phyloP scores from a whole-genome alignment of 2,113 vertebrate genomes.

The Spermophilus dauricus region DNA sequence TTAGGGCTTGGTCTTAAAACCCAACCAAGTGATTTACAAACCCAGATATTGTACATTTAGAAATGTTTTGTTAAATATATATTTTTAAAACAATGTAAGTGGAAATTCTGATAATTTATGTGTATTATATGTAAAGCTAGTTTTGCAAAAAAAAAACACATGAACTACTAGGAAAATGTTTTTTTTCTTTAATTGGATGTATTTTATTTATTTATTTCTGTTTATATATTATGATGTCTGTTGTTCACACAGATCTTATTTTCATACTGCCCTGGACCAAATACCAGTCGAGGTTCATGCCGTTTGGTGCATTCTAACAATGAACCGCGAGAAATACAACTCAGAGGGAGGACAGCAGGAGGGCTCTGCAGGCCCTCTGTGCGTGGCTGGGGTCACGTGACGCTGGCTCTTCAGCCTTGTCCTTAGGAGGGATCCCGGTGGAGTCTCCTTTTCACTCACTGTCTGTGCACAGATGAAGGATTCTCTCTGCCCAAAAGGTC shows the following conservation, averaged over 20 bases:
- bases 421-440: slow-evolving; percentile 46
- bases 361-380: slow-evolving; percentile 52
- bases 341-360: slow-evolving; percentile 54
- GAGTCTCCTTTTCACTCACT: slow-evolving; percentile 72
- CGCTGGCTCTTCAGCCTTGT: slow-evolving; percentile 60
- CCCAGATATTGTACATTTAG: slow-evolving; percentile 83
- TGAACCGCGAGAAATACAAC: slow-evolving; percentile 66
- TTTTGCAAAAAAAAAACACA: slow-evolving; percentile 80
- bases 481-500: slow-evolving; percentile 47
- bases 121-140: slow-evolving; percentile 90
- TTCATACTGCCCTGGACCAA: slow-evolving; percentile 86
- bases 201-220: slow-evolving; percentile 92
- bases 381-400: background rate
- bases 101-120: slow-evolving; percentile 90
- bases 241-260: slow-evolving; percentile 84
- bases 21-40: slow-evolving; percentile 75
- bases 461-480: slow-evolving; percentile 82
- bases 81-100: slow-evolving; percentile 86
- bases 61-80: slow-evolving; percentile 87
- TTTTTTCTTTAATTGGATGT: slow-evolving; percentile 83
- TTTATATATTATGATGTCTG: slow-evolving; percentile 85
- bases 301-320: slow-evolving; percentile 71
- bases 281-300: slow-evolving; percentile 71
- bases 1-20: slow-evolving; percentile 83
- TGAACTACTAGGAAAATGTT: slow-evolving; percentile 79